Conservation (phyloP, 2,888 invertebrate species). For the Tethea ocularis region DNA sequence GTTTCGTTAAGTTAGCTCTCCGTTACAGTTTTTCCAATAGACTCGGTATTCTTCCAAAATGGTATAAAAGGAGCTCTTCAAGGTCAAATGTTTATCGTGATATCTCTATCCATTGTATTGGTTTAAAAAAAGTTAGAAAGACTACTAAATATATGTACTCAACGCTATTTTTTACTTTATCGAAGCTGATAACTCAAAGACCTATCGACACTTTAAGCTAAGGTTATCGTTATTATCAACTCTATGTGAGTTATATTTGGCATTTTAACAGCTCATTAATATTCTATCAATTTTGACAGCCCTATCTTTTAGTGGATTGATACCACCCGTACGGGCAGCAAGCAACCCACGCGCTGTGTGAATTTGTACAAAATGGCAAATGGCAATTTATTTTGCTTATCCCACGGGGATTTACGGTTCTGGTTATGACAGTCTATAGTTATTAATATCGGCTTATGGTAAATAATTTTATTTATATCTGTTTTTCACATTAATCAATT, state of each 20-base stretch:
- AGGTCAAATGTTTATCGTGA: no score
- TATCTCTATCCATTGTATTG: no score
- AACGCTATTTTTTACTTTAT: background rate
- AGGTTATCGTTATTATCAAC: background rate
- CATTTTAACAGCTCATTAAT: background rate
- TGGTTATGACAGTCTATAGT: background rate
- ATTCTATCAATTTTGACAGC: background rate
- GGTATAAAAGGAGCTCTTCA: no score
- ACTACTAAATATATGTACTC: no score
- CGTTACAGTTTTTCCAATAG: no score
- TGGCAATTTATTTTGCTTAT: background rate
- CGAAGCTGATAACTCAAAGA: background rate
- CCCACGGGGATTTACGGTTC: background rate
- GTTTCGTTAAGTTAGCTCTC: no score
- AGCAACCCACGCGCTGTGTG: background rate
- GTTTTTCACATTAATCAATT: no score
- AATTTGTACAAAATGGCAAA: background rate
- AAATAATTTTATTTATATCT: no score
- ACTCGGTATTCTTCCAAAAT: no score
- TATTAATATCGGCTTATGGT: background rate
- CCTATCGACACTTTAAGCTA: background rate
- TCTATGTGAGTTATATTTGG: no score
- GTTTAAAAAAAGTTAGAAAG: no score
- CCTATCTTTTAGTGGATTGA: background rate
- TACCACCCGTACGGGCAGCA: background rate